phyloP scores from a whole-genome alignment of 2,797 vertebrate genomes.

The Dendrocincla fuliginosa region DNA sequence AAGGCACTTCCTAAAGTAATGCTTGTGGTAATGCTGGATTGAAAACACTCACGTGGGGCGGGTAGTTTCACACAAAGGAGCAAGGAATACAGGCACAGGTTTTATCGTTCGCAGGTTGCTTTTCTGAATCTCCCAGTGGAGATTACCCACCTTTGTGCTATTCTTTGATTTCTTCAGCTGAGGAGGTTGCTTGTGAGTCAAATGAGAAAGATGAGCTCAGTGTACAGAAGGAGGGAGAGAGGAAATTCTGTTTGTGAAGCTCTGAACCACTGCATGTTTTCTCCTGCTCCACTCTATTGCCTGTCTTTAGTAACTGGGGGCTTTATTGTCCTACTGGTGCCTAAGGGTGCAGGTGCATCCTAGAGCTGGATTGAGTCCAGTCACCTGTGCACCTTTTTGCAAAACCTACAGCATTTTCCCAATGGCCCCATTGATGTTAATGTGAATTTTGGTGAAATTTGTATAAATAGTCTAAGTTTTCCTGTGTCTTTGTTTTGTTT shows the following conservation, averaged over 20 bases:
- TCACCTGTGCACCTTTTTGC: not conserved
- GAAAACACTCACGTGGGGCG: not conserved
- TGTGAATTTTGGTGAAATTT: not conserved
- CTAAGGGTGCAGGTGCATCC: not conserved
- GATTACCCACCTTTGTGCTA: not conserved
- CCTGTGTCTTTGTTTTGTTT: not conserved
- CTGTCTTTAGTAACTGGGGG: not conserved
- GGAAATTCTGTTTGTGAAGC: not conserved
- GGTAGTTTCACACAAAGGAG: not conserved
- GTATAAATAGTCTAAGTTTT: not conserved
- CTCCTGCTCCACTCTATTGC: not conserved
- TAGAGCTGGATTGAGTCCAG: not conserved
- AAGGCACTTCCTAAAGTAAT: not conserved
- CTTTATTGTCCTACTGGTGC: not conserved
- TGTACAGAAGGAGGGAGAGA: not conserved
- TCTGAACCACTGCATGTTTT: not conserved
- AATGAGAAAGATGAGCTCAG: not conserved
- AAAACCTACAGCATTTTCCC: not conserved
- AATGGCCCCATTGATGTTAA: not conserved
- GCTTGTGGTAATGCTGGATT: not conserved
- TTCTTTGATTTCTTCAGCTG: not conserved
- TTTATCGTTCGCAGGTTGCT: not conserved
- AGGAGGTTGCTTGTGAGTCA: not conserved
- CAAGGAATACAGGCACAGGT: not conserved
- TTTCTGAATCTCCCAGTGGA: not conserved